These are phyloP conservation scores for Oikopleura dioica DNA, from an alignment of 23 tunicate species.

Conservation along the genomic window DNA sequence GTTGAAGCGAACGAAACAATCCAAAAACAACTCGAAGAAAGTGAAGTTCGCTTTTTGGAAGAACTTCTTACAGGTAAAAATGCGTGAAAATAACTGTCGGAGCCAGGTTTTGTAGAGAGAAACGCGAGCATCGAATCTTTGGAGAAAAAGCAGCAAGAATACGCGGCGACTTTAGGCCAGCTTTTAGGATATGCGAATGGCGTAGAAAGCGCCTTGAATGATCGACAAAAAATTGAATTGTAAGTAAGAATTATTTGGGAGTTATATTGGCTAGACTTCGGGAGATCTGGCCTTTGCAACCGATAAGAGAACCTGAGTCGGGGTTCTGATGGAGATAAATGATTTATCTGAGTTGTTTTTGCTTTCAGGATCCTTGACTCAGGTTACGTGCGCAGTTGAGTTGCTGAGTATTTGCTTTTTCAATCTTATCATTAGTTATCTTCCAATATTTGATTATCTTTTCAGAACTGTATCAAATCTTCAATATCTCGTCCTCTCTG, in stretches of 20 bases:
- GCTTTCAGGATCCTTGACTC: too few species aligned
- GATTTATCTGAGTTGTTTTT: too few species aligned
- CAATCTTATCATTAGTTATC: too few species aligned
- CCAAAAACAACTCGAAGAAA: neutral
- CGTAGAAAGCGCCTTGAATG: neutral
- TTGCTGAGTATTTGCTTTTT: too few species aligned
- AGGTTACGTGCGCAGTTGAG: too few species aligned
- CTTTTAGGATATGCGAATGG: neutral
- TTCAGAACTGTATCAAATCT: neutral
- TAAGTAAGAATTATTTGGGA: neutral
- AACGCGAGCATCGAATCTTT: neutral
- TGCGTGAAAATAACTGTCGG: neutral
- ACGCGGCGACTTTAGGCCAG: neutral
- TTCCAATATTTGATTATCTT: neutral
- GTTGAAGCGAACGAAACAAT: conserved; percentile 23
- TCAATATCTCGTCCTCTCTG: neutral
- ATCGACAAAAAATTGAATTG: neutral
- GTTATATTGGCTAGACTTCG: too few species aligned
- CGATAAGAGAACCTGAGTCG: too few species aligned
- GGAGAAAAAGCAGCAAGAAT: neutral
- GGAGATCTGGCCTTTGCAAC: too few species aligned
- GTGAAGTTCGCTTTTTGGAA: neutral
- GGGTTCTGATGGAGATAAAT: too few species aligned
- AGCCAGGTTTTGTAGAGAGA: neutral
- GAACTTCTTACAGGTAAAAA: neutral